phyloP scores from a whole-genome alignment of 2,113 vertebrate genomes.

The Spea bombifrons region DNA sequence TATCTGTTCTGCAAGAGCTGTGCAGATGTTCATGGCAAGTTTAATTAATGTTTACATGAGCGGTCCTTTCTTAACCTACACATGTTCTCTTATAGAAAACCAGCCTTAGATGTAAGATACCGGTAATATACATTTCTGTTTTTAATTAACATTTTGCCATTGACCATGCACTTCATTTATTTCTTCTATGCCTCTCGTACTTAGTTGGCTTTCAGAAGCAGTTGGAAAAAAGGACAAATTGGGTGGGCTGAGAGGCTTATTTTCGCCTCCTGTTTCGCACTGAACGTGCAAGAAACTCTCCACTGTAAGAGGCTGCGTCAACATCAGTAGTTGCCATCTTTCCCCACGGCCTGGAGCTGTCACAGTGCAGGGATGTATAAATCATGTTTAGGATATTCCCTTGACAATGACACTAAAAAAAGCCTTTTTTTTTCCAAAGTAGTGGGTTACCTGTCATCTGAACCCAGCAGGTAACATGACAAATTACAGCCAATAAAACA shows the following conservation, averaged over 20 bases:
- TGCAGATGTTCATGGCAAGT: neutral
- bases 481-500: constrained; percentile 93
- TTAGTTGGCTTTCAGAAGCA: neutral
- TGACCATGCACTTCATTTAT: neutral
- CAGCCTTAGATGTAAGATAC: neutral
- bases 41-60: neutral
- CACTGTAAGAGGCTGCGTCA: constrained; percentile 36
- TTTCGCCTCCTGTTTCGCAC: constrained; percentile 1
- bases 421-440: constrained; percentile 85
- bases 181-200: neutral
- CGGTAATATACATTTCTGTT: neutral
- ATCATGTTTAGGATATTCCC: constrained; percentile 91
- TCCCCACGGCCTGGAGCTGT: constrained; percentile 43
- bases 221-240: neutral
- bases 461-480: constrained; percentile 84
- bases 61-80: too few species aligned
- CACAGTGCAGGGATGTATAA: constrained; percentile 85
- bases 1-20: neutral
- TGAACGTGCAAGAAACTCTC: constrained; percentile 21
- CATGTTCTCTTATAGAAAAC: neutral
- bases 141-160: neutral
- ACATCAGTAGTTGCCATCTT: constrained; percentile 34
- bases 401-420: constrained; percentile 80
- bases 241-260: constrained; percentile 15
- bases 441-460: constrained; percentile 82